Evolutionary conservation across 2,888 invertebrate species (phyloP).

Genomic region (Nipponacmea schrenckii): DNA sequence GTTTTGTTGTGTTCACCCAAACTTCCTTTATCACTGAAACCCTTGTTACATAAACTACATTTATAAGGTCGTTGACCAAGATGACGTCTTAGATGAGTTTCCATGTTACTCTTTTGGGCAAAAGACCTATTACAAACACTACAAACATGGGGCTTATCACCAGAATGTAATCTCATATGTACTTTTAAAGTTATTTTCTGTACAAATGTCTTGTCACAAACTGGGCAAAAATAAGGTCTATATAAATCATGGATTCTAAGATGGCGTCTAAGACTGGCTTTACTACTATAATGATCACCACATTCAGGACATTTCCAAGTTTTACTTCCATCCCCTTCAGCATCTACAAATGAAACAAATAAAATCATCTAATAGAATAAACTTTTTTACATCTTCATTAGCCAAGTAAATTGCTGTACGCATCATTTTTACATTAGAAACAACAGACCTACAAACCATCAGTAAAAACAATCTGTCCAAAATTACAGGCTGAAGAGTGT

Average conservation of each 20-base stretch:
- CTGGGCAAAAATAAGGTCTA: conserved; percentile 27
- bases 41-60: conserved; percentile 32
- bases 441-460: no score
- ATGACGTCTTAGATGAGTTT: conserved; percentile 30
- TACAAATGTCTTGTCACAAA: conserved; percentile 34
- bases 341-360: background rate
- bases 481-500: no score
- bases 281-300: conserved; percentile 13
- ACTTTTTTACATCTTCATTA: background rate
- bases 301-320: conserved; percentile 16
- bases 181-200: conserved; percentile 33
- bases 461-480: no score
- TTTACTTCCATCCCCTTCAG: background rate
- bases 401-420: no score
- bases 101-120: conserved; percentile 28
- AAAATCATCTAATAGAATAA: background rate
- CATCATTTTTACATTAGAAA: no score
- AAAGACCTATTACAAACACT: conserved; percentile 37
- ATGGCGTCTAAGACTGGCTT: conserved; percentile 14
- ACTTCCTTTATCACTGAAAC: conserved; percentile 17
- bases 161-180: conserved; percentile 36
- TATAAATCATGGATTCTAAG: conserved; percentile 15
- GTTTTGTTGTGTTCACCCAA: conserved; percentile 24
- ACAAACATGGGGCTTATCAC: conserved; percentile 38
- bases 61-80: conserved; percentile 28